Evolutionary conservation across 2,797 vertebrate genomes (phyloP), one percentile per base, ranked within the genome.

Genomic region (Dicrostonyx torquatus): DNA sequence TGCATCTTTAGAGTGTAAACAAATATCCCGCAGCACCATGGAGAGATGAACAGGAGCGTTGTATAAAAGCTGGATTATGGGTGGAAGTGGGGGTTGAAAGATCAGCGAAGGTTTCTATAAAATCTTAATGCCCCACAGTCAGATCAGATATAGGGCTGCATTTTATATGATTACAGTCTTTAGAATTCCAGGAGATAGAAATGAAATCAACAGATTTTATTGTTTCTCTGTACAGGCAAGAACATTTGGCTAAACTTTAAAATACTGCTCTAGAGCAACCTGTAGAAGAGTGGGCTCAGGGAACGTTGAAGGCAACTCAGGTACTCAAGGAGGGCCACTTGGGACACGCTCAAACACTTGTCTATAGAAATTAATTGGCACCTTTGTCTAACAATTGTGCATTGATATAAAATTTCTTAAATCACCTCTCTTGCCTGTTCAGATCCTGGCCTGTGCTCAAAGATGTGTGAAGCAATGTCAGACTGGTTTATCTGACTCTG

Each of bases 121-220:
- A 75, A 45, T 3, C 68, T 50, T 40, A 77, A 87, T 91, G 96
- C 22, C 62, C 55, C 82, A 90, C 90, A 91, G 79, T 88, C 93
- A 86, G 75, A 50, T 96, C 89, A 66, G 93, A 83, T 82, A 7
- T 11, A 68, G 34, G 64, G 48, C 50, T 85, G 50, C 7, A 18
- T 55, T 84, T 4, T 34, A 85, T 90, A 90, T 95, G 95, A 97
- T 97, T 96, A 95, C 66, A 96, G 40, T 85, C 94, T 97, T 97
- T 95, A 97, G 96, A 96, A 96, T 95, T 94, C 83, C 40, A 40
- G 75, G 90, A 97, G 86, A 95, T 93, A 93, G 90, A 97, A 97
- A 96, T 94, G 96, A 98, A 98, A 97, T 96, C 93, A 97, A 97
- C 96, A 98, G 93, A 97, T 98, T 98, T 94, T 96, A 96, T 98